A percentile compares a stretch with the other conserved stretches of the same genome.
phyloP scores from a whole-genome alignment of 2,888 invertebrate genomes.

The Andrena flavipes region DNA sequence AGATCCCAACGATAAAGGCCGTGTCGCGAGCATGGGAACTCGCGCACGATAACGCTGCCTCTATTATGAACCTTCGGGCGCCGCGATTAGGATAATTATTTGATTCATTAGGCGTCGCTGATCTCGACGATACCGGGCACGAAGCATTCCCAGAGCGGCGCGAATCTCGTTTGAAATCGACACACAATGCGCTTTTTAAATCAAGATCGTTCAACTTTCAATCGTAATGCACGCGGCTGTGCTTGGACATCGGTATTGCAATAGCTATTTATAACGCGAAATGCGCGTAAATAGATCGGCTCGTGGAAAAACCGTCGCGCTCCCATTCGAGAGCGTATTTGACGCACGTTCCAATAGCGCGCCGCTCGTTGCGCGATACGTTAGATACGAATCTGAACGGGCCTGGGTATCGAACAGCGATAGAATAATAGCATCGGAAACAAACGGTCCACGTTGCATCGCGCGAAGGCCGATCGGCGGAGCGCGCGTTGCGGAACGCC shows the following conservation, averaged over 20 bases:
- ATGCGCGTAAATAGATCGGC: background rate
- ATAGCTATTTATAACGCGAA: slow-evolving; percentile 6
- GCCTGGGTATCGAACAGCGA: slow-evolving; percentile 49
- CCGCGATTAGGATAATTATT: slow-evolving; percentile 59
- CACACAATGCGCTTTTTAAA: background rate
- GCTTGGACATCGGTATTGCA: background rate
- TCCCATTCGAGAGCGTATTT: slow-evolving; percentile 29
- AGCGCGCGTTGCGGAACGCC: slow-evolving; percentile 76
- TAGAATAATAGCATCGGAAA: slow-evolving; percentile 67
- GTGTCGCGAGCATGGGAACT: slow-evolving; percentile 17
- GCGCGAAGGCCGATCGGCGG: slow-evolving; percentile 68
- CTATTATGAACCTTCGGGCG: slow-evolving; percentile 3
- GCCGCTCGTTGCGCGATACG: slow-evolving; percentile 37
- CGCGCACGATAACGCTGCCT: slow-evolving; percentile 24
- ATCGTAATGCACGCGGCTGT: background rate
- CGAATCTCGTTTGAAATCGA: background rate
- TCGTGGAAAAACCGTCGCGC: slow-evolving; percentile 35
- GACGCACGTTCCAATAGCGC: slow-evolving; percentile 31
- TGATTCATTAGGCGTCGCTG: slow-evolving; percentile 55
- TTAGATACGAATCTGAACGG: slow-evolving; percentile 47
- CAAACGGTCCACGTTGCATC: slow-evolving; percentile 62
- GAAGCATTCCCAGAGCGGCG: slow-evolving; percentile 19
- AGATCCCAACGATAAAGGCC: slow-evolving; percentile 44
- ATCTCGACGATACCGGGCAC: slow-evolving; percentile 62
- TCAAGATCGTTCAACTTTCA: background rate